These are phyloP conservation scores for Brachylomia viminalis DNA, from an alignment of 2,888 invertebrate species.

Conservation along the genomic window DNA sequence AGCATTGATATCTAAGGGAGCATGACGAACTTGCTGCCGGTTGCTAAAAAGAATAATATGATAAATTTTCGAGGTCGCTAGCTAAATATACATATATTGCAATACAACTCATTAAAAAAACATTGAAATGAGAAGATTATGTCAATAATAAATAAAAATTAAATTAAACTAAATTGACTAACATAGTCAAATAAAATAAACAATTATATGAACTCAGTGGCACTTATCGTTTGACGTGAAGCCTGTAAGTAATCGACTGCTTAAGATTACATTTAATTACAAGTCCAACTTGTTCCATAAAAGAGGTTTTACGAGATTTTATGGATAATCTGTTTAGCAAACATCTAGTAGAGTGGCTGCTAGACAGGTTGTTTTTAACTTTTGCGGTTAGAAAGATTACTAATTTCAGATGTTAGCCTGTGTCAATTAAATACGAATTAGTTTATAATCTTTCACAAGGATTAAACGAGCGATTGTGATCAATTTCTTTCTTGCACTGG, in stretches of 20 bases:
- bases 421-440: not conserved
- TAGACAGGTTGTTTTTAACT: slow-evolving; percentile 18
- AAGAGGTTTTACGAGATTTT: slow-evolving; percentile 39
- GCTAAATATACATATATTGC: no score
- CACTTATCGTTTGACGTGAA: slow-evolving; percentile 36
- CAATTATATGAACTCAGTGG: no score
- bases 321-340: slow-evolving; percentile 39
- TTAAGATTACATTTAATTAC: slow-evolving; percentile 42
- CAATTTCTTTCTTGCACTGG: fast-evolving
- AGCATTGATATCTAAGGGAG: no score
- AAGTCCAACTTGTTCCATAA: slow-evolving; percentile 34
- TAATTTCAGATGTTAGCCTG: slow-evolving; percentile 8
- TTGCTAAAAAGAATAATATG: no score
- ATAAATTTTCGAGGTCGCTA: no score
- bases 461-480: not conserved
- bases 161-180: no score
- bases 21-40: no score
- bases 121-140: no score
- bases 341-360: slow-evolving; percentile 10
- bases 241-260: slow-evolving; percentile 45
- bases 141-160: no score
- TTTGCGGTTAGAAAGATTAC: slow-evolving; percentile 14
- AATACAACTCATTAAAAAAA: no score
- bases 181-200: no score
- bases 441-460: slow-evolving; percentile 15